Conservation (phyloP, 1,140 invertebrate genomes). For the Drosophila pachea region DNA sequence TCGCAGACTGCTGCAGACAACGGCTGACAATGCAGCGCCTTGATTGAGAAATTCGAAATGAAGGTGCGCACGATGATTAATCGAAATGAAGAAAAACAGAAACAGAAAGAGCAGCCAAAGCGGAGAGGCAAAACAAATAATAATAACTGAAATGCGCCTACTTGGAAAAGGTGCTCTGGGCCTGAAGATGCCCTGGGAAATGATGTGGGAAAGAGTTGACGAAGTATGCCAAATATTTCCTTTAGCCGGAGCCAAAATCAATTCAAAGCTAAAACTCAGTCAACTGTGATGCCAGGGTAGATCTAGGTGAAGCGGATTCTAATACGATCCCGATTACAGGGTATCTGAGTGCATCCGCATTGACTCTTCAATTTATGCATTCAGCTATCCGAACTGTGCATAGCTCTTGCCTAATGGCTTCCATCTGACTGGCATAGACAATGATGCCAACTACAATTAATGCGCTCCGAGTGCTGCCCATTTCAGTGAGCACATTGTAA, state of each 20-base stretch:
- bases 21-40: conserved; percentile 60
- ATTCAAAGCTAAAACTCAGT: too few relatives aligned
- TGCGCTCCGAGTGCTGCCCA: conserved; percentile 8
- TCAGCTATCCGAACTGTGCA: conserved; percentile 35
- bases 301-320: background rate
- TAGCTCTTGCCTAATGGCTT: conserved; percentile 27
- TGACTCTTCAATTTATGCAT: conserved; percentile 61
- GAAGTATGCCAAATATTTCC: too few relatives aligned
- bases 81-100: conserved; percentile 50
- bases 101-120: conserved; percentile 23
- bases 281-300: background rate
- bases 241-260: too few relatives aligned
- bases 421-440: conserved; percentile 54
- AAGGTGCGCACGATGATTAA: conserved; percentile 57
- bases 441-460: conserved; percentile 37
- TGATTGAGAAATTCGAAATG: conserved; percentile 53
- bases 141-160: conserved; percentile 40
- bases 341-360: conserved; percentile 2
- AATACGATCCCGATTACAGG: background rate
- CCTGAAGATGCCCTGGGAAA: background rate
- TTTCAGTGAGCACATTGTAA: conserved; percentile 24
- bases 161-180: background rate
- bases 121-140: conserved; percentile 37
- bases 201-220: background rate
- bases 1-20: conserved; percentile 2